Conservation (phyloP, 2,113 vertebrate genomes). For the Protomyctophum bolini region DNA sequence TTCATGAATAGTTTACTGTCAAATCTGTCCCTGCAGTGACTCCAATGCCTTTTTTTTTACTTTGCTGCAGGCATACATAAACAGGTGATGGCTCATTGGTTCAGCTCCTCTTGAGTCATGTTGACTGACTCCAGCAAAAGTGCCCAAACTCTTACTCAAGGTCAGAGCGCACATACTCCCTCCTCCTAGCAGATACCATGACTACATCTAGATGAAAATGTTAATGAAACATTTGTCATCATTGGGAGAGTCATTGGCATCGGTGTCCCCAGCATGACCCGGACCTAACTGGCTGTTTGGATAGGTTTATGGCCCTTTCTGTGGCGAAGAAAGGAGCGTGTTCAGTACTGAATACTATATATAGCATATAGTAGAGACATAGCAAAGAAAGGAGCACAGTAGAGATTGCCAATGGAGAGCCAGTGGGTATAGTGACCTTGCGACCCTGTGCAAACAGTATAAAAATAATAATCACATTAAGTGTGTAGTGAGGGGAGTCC, state of each 20-base stretch:
- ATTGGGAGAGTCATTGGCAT: conserved; percentile 30
- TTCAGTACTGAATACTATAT: conserved; percentile 42
- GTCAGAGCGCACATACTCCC: conserved; percentile 34
- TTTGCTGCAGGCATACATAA: conserved; percentile 7
- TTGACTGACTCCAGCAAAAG: conserved; percentile 16
- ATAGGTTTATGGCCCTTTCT: conserved; percentile 31
- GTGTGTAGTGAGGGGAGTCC: background rate
- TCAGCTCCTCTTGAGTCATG: conserved; percentile 14
- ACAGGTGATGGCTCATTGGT: conserved; percentile 46
- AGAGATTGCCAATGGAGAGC: background rate
- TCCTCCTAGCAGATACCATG: conserved; percentile 20
- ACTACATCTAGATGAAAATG: conserved; percentile 35
- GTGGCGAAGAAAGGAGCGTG: conserved; percentile 31
- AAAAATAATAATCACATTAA: too few relatives aligned
- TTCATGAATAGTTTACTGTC: conserved; percentile 16
- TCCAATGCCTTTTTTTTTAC: conserved; percentile 3
- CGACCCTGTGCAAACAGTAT: background rate
- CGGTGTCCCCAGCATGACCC: conserved; percentile 42
- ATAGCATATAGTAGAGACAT: background rate
- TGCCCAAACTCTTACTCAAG: conserved; percentile 43
- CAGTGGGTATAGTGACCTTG: background rate
- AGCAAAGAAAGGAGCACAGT: background rate
- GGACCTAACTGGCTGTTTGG: conserved; percentile 35
- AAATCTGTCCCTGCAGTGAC: background rate
- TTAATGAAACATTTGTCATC: conserved; percentile 49